A percentile compares a stretch with the other conserved stretches of the same genome.
Evolutionary conservation across 1,140 invertebrate species (phyloP).

Genomic region (Sesamia nonagrioides): DNA sequence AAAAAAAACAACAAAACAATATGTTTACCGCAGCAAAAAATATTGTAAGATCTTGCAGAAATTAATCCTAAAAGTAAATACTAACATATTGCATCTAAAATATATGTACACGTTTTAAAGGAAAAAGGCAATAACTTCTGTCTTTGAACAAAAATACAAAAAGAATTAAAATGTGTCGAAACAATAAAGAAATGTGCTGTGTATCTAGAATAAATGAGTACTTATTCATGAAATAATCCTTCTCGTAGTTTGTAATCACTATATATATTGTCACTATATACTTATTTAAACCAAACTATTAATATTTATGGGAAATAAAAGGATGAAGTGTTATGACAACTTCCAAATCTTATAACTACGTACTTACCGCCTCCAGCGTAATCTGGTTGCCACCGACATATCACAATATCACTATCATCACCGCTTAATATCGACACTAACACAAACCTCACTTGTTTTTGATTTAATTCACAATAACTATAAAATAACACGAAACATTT

Average conservation of each 20-base stretch:
- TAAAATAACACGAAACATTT: constrained; percentile 46
- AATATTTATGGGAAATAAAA: neutral
- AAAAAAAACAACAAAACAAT: neutral
- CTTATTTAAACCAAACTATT: neutral
- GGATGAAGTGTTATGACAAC: neutral
- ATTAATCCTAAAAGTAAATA: neutral
- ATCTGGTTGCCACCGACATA: neutral
- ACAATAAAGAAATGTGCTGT: no score
- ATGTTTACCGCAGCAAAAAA: neutral
- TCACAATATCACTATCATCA: constrained; percentile 12
- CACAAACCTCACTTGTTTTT: constrained; percentile 17
- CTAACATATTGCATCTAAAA: neutral
- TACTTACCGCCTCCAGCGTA: constrained; percentile 60
- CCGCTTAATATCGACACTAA: neutral
- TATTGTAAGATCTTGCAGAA: neutral
- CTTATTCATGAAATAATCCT: neutral
- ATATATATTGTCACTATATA: neutral
- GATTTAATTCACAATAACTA: constrained; percentile 42
- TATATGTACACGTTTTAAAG: neutral
- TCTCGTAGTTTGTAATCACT: neutral
- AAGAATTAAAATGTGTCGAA: no score
- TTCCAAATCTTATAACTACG: constrained; percentile 49
- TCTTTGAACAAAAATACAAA: no score
- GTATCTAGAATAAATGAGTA: neutral
- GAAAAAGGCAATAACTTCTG: neutral